A percentile compares a stretch with the other conserved stretches of the same genome.
Conservation (phyloP, 1,140 invertebrate genomes). For the Ostrea denselamellosa region DNA sequence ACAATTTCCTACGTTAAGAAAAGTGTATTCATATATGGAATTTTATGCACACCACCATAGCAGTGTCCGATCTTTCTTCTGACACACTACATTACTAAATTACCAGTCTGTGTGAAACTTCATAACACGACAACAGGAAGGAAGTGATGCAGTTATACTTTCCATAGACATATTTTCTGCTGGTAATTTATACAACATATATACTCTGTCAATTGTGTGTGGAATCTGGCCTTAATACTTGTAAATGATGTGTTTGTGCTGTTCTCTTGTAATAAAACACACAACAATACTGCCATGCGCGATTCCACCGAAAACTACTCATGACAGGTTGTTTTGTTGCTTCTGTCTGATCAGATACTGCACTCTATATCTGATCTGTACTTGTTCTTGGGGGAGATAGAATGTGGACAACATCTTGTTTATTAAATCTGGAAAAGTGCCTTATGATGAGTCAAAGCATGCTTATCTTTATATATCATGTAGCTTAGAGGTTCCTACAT, state of each 20-base stretch:
- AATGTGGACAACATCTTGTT: too few species aligned
- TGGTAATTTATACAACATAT: neutral
- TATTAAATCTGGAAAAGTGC: neutral
- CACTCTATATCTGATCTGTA: neutral
- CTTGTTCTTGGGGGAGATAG: too few species aligned
- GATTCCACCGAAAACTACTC: neutral
- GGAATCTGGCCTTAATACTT: neutral
- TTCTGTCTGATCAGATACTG: neutral
- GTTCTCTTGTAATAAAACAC: neutral
- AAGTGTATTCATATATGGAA: too few species aligned
- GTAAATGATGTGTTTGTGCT: neutral
- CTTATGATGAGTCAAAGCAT: neutral
- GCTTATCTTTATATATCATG: neutral
- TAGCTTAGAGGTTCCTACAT: too few species aligned
- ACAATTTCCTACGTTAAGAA: too few species aligned
- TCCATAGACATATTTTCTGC: neutral
- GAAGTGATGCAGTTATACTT: neutral
- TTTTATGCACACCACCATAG: too few species aligned
- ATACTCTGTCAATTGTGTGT: neutral
- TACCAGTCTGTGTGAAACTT: neutral
- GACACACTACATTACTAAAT: neutral
- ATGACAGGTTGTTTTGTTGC: neutral
- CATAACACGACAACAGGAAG: neutral
- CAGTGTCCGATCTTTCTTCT: neutral
- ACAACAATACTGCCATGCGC: neutral